Percentiles rank a stretch among this genome's conserved stretches.
These are phyloP conservation scores for Leucophenga maculata DNA, from an alignment of 2,888 invertebrate genomes.

Conservation along the genomic window DNA sequence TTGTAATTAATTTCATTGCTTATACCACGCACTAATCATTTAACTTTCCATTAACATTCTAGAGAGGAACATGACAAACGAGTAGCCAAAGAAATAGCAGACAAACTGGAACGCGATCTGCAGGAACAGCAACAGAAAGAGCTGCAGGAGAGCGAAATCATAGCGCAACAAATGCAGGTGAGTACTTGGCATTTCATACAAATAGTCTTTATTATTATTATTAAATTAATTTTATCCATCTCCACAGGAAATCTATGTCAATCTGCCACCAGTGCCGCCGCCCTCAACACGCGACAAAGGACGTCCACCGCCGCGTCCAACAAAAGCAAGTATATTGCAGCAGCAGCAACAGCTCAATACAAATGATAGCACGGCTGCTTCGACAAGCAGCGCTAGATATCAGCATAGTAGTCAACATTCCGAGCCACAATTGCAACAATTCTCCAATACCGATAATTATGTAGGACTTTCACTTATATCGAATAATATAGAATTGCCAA, in stretches of 20 bases:
- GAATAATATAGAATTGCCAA: conserved; percentile 56
- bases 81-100: conserved; percentile 79
- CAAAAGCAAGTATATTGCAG: conserved; percentile 66
- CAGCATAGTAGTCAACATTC: conserved; percentile 38
- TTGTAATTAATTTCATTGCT: no score
- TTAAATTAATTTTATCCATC: background rate
- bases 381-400: conserved; percentile 56
- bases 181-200: no score
- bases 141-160: conserved; percentile 74
- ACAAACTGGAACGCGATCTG: conserved; percentile 76
- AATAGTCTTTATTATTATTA: background rate
- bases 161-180: conserved; percentile 75
- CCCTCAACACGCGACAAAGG: conserved; percentile 58
- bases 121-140: conserved; percentile 73
- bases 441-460: conserved; percentile 66
- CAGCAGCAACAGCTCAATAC: conserved; percentile 39
- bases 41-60: conserved; percentile 51
- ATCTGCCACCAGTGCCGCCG: conserved; percentile 64
- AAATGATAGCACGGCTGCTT: background rate
- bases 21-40: no score
- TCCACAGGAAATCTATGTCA: conserved; percentile 69
- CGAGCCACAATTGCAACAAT: conserved; percentile 61
- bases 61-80: conserved; percentile 81
- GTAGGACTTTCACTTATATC: conserved; percentile 64
- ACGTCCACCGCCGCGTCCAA: conserved; percentile 63